phyloP scores from a whole-genome alignment of 2,888 invertebrate species.

The Drosophila ezoana region DNA sequence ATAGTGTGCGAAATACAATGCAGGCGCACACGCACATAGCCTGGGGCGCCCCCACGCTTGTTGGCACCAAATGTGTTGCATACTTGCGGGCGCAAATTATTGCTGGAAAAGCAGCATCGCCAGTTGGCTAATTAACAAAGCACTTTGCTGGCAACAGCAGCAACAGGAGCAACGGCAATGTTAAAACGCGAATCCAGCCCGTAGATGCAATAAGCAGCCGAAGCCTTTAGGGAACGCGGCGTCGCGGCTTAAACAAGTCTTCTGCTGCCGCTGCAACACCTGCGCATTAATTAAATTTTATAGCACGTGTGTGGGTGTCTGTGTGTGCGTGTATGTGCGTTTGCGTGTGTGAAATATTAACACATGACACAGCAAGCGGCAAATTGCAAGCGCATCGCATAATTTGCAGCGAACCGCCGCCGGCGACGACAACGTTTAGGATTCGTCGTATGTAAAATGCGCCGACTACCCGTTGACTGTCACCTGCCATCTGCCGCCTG shows the following conservation, averaged over 20 bases:
- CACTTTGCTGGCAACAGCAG: conserved; percentile 65
- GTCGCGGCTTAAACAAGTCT: conserved; percentile 36
- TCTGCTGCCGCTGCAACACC: conserved; percentile 33
- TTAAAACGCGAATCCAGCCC: conserved; percentile 16
- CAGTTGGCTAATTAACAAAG: conserved; percentile 79
- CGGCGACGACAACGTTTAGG: conserved; percentile 55
- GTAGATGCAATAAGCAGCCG: conserved; percentile 33
- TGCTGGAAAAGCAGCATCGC: conserved; percentile 60
- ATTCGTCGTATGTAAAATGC: conserved; percentile 39
- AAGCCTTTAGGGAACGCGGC: conserved; percentile 21
- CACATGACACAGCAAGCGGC: conserved; percentile 61
- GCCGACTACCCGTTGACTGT: conserved; percentile 15
- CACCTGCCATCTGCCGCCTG: background rate
- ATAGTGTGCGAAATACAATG: conserved; percentile 75
- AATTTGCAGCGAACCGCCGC: conserved; percentile 59
- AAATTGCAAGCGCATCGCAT: conserved; percentile 65
- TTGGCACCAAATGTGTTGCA: conserved; percentile 71
- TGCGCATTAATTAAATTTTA: conserved; percentile 75
- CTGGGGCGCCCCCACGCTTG: conserved; percentile 26
- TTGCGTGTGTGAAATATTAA: conserved; percentile 57
- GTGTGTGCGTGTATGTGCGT: conserved; percentile 2
- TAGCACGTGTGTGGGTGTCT: conserved; percentile 35
- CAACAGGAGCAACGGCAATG: conserved; percentile 29
- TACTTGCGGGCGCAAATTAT: conserved; percentile 77
- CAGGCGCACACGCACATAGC: conserved; percentile 30